Base-by-base conservation (phyloP, 37 sponge, comb jelly and placozoan species). In the Cladorhizidae sp. region DNA sequence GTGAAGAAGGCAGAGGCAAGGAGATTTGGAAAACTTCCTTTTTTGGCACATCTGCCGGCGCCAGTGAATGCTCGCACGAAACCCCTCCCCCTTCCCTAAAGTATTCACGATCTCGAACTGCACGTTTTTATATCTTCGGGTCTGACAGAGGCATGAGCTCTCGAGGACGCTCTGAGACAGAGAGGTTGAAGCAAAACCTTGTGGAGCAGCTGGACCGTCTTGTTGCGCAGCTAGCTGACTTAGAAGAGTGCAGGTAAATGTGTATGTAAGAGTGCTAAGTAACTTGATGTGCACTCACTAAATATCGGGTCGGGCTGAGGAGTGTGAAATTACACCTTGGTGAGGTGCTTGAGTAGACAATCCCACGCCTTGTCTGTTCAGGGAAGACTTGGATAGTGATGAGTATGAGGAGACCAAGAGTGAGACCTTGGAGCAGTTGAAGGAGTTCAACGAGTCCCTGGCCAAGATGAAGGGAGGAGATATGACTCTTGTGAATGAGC, bases 131-230 rank as follows among this genome's bases (percentile, higher is more conserved):
- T n/a, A n/a, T n/a, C n/a, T n/a, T n/a, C n/a, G n/a, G n/a, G 55
- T 12, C 55, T 20, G 55, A 6, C 40, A 36, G 2, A 82, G 64
- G 59, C 26, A 90, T 81, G 79, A 72, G 78, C 50, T 79, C 86
- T 38, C 70, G 92, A 20, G 97, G 97, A 15, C 65, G 69, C 22
- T 69, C 68, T 17, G 97, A 94, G 65, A 96, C 94, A 14, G 76
- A 83, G 51, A 89, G 88, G 72, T 73, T 98, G 74, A 91, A 93
- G 67, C 82, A 91, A 78, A 95, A 96, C 70, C 64, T 96, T 74
- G 93, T 94, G 76, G 90, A 96, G 2, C 99, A 98, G 87, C 84
- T 98, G 62, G 99, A 95, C 64, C 78, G 99, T 11, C 91, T 98
- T n/a, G 85, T 98, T 31, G 90, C 89, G 17, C 99, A 98, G 68